phyloP scores from a whole-genome alignment of 2,888 invertebrate genomes.

The Argyra leucocephala region DNA sequence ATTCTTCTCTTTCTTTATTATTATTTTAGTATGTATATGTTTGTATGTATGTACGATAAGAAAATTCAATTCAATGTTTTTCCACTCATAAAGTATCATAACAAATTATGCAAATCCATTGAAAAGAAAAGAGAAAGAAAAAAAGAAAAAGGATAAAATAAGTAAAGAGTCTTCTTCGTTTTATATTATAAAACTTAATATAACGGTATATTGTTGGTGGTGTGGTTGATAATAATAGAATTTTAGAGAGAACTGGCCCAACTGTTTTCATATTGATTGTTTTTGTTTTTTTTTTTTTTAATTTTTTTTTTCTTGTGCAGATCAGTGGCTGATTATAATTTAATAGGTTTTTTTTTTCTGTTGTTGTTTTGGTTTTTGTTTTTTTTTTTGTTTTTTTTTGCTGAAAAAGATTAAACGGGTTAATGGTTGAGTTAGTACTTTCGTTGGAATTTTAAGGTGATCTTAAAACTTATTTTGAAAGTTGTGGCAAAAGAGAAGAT shows the following conservation, averaged over 20 bases:
- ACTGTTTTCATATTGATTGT: neutral
- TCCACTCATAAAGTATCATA: slow-evolving; percentile 4
- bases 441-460: neutral
- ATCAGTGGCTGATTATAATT: neutral
- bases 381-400: too few relatives aligned
- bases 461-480: neutral
- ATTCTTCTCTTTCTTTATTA: neutral
- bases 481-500: too few relatives aligned
- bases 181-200: neutral
- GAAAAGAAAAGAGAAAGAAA: neutral
- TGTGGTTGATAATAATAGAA: too few relatives aligned
- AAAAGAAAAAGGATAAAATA: neutral
- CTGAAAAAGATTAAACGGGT: neutral
- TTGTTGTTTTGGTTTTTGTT: too few relatives aligned
- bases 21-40: neutral
- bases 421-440: neutral
- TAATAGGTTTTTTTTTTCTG: neutral
- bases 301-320: neutral
- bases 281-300: neutral
- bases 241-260: neutral
- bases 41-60: neutral
- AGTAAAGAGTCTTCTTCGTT: neutral
- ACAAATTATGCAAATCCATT: slow-evolving; percentile 6
- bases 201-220: too few relatives aligned
- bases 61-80: slow-evolving; percentile 2